These are phyloP conservation scores for Germaria angustata DNA, from an alignment of 2,888 invertebrate genomes.

Conservation along the genomic window DNA sequence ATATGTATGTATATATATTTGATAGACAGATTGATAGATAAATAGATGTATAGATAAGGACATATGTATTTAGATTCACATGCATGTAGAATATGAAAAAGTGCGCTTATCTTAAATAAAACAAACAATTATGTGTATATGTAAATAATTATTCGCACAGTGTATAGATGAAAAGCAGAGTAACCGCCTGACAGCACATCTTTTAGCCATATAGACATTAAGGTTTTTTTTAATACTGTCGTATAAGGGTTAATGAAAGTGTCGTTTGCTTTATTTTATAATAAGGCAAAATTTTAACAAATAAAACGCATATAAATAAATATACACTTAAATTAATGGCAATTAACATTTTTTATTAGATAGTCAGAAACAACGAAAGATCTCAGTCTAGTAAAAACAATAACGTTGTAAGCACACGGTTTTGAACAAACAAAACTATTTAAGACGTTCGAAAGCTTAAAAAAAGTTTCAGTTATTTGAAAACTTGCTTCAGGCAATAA, in stretches of 20 bases:
- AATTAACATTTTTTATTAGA: slow-evolving; percentile 28
- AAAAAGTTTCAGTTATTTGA: slow-evolving; percentile 7
- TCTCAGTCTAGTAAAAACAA: slow-evolving; percentile 37
- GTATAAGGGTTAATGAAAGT: slow-evolving; percentile 33
- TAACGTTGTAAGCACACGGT: slow-evolving; percentile 11
- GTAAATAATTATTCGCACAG: no score
- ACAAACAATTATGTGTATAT: no score
- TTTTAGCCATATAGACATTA: no score
- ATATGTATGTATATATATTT: no score
- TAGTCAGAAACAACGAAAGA: neutral
- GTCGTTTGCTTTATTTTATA: slow-evolving; percentile 18
- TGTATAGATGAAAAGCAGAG: no score
- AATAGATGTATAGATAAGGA: no score
- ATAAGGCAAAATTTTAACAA: neutral
- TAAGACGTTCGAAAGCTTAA: slow-evolving; percentile 30
- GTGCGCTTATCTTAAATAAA: no score
- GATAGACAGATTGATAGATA: no score
- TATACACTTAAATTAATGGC: slow-evolving; percentile 40
- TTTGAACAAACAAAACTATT: slow-evolving; percentile 22
- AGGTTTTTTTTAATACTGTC: no score
- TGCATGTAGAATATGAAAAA: no score
- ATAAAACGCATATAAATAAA: slow-evolving; percentile 28
- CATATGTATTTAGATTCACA: no score
- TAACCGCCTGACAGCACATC: no score
- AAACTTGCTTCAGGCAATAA: slow-evolving; percentile 27